Conservation (phyloP, 2,797 vertebrate species). For the Crenichthys baileyi region DNA sequence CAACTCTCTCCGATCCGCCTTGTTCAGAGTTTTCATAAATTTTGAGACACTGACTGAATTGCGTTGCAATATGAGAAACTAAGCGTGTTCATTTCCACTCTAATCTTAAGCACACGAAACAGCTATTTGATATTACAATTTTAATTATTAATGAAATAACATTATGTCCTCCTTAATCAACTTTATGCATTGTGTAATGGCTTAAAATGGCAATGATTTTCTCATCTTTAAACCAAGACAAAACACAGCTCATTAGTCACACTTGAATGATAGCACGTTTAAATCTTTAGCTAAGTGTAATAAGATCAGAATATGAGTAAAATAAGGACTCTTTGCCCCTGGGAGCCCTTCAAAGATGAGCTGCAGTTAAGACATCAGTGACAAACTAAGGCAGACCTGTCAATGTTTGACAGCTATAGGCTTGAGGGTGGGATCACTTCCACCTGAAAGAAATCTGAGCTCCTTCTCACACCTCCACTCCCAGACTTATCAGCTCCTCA, state of each 20-base stretch:
- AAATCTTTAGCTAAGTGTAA: slow-evolving; percentile 18
- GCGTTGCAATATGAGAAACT: slow-evolving; percentile 17
- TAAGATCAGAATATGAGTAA: slow-evolving; percentile 36
- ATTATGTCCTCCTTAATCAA: background rate
- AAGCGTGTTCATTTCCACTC: slow-evolving; percentile 4
- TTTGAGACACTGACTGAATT: slow-evolving; percentile 36
- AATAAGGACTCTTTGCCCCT: slow-evolving; percentile 32
- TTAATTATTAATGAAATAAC: slow-evolving; percentile 7
- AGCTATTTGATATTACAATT: slow-evolving; percentile 2
- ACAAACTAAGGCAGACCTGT: slow-evolving; percentile 54
- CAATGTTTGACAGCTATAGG: slow-evolving; percentile 57
- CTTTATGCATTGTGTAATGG: slow-evolving; percentile 26
- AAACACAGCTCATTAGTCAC: slow-evolving; percentile 25
- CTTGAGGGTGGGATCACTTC: slow-evolving; percentile 52
- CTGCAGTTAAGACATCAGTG: slow-evolving; percentile 50
- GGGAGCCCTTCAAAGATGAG: slow-evolving; percentile 42
- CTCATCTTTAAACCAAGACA: slow-evolving; percentile 34
- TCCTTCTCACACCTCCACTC: slow-evolving; percentile 53
- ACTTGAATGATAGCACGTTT: slow-evolving; percentile 13
- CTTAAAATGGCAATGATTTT: slow-evolving; percentile 2
- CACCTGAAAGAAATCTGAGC: slow-evolving; percentile 62
- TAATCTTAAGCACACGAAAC: slow-evolving; percentile 5
- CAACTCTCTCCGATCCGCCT: slow-evolving; percentile 12
- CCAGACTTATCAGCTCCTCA: slow-evolving; percentile 49
- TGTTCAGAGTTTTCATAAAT: slow-evolving; percentile 25